Evolutionary conservation across 2,888 invertebrate species (phyloP).

Genomic region (Oasisia sp.): DNA sequence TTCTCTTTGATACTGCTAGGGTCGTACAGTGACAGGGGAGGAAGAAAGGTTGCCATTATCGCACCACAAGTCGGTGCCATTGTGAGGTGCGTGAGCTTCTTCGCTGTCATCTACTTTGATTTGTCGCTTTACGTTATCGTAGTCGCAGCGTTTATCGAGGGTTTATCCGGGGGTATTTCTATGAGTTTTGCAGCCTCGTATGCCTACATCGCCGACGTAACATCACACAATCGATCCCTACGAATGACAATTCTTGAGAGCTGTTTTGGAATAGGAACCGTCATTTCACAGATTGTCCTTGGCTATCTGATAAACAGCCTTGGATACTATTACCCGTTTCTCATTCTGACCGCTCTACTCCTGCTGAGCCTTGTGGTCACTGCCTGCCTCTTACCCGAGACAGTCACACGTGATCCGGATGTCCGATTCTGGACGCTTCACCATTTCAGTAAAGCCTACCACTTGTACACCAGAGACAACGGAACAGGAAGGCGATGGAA

Average conservation of each 20-base stretch:
- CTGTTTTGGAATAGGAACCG: background rate
- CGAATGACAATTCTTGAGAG: background rate
- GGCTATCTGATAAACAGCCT: background rate
- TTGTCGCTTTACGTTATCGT: background rate
- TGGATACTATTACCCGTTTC: background rate
- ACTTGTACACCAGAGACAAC: background rate
- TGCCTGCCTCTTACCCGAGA: background rate
- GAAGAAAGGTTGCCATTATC: background rate
- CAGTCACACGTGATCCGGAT: background rate
- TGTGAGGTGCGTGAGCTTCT: background rate
- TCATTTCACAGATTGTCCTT: background rate
- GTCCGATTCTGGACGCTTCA: background rate
- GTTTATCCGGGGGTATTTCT: background rate
- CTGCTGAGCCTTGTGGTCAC: background rate
- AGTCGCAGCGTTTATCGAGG: background rate
- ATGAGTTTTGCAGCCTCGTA: background rate
- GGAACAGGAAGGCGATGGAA: background rate
- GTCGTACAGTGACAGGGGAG: background rate
- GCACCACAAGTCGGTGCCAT: background rate
- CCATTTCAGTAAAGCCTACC: background rate
- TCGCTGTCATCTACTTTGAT: background rate
- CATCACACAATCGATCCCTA: background rate
- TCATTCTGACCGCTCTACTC: background rate
- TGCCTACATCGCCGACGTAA: background rate
- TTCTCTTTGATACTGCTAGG: background rate